These are phyloP conservation scores for Agelaius tricolor DNA, from an alignment of 2,113 vertebrate species.

Conservation along the genomic window DNA sequence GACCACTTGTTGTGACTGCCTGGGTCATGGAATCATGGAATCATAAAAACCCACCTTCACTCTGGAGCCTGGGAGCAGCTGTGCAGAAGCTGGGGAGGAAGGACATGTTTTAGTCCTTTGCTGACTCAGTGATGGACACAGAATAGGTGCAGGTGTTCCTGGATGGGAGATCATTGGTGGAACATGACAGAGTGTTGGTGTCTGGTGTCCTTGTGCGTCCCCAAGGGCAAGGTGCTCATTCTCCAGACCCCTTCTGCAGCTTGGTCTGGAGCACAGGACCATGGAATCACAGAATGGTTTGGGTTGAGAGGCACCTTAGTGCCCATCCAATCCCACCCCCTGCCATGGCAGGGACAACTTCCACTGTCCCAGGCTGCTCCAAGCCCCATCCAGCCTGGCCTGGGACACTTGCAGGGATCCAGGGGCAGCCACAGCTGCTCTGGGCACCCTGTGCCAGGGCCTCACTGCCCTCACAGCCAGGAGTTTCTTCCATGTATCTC, in stretches of 20 bases:
- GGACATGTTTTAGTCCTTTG: neutral
- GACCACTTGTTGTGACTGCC: neutral
- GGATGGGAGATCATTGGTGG: fast-evolving
- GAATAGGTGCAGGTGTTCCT: neutral
- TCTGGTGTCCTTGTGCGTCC: fast-evolving
- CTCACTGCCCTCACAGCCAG: fast-evolving
- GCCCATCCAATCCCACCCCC: fast-evolving
- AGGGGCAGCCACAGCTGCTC: neutral
- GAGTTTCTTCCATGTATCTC: neutral
- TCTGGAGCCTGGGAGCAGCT: neutral
- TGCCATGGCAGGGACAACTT: neutral
- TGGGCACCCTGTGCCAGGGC: neutral
- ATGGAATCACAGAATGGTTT: neutral
- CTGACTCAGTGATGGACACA: neutral
- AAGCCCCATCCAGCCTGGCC: fast-evolving
- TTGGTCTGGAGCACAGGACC: neutral
- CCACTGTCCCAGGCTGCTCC: fast-evolving
- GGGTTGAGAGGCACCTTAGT: neutral
- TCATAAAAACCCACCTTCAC: neutral
- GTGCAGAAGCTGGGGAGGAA: neutral
- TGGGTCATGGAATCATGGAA: neutral
- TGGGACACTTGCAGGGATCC: neutral
- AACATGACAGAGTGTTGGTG: neutral
- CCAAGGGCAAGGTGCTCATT: neutral
- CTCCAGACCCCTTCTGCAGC: neutral